A percentile compares a stretch with the other conserved stretches of the same genome.
Evolutionary conservation across 2,797 vertebrate species (phyloP).

Genomic region (Anableps anableps): DNA sequence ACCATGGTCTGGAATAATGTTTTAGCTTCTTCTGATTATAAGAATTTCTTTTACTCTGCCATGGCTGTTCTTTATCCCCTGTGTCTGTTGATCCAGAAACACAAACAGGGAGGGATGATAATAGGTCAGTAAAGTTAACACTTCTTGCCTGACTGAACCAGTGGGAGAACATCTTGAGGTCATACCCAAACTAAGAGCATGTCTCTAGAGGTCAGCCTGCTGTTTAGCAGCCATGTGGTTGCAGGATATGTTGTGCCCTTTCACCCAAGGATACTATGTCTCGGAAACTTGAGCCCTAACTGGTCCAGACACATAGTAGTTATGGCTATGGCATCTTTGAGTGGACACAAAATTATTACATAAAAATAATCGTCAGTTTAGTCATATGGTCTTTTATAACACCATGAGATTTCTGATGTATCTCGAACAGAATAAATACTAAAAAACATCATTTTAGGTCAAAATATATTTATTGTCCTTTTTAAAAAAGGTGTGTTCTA

Average conservation of each 20-base stretch:
- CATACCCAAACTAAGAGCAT: conserved; percentile 42
- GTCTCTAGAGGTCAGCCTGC: conserved; percentile 49
- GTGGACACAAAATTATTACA: conserved; percentile 14
- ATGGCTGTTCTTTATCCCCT: conserved; percentile 20
- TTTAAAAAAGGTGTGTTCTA: background rate
- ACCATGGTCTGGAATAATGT: no score
- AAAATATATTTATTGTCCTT: background rate
- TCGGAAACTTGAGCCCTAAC: conserved; percentile 24
- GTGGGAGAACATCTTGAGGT: conserved; percentile 47
- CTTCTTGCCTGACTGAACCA: conserved; percentile 35
- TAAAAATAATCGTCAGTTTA: conserved; percentile 11
- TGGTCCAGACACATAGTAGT: conserved; percentile 28
- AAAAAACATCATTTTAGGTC: background rate
- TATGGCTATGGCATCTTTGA: conserved; percentile 17
- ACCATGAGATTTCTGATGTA: background rate
- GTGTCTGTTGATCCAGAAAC: conserved; percentile 38
- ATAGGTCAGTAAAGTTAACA: conserved; percentile 39
- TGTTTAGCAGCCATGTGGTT: conserved; percentile 31
- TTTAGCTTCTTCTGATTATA: background rate
- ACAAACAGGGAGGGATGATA: conserved; percentile 13
- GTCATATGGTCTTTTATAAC: conserved; percentile 13
- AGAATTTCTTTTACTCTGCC: conserved; percentile 1
- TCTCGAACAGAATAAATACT: background rate
- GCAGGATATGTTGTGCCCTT: conserved; percentile 40
- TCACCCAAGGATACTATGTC: conserved; percentile 42